Base-by-base conservation (phyloP, 2,888 invertebrate species). In the Morpho achilles region DNA sequence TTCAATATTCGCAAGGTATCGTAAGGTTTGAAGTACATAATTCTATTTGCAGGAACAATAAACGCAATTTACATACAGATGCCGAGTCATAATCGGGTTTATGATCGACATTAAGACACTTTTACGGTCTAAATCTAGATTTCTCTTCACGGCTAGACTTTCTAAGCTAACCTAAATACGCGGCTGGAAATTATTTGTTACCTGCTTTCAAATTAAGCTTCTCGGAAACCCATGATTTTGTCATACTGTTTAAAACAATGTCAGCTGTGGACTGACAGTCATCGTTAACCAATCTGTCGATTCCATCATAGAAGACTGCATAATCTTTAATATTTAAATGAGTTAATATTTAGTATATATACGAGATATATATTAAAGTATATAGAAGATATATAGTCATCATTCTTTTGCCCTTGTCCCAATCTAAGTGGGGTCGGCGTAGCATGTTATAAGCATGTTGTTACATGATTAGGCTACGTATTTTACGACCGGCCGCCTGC, bases 61-160 rank as follows among this genome's bases (percentile, higher is more conserved):
- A 60, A 61, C 57, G 54, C 41, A 61, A 61, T 61, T 57, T 54
- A 54, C 61, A 59, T 59, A 55, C 59, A 56, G 52, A 45, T 42
- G 54, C 44, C 22, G 52, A 9, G 44, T 42, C 56, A 46, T 62
- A 59, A 60, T 63, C 61, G 45, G 41, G 60, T 66, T 69, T 66
- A 66, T 61, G 57, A 59, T 59, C 63, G 61, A 58, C 69, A 68
- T 70, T 70, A 73, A 72, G 67, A 70, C 60, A 63, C 60, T 72
- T 72, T 72, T 68, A 71, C 71, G 68, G 64, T 66, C 66, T 64
- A 71, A 70, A 75, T 74, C 72, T 73, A 73, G 75, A 69, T 76
- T 73, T 72, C 74, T 69, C 68, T 62, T 56, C 54, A 59, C 61
- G 62, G 49, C 67, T 69, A 67, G 66, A 71, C 75, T 77, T 76